phyloP scores from a whole-genome alignment of 2,888 invertebrate species.

The Criorhina ranunculi region DNA sequence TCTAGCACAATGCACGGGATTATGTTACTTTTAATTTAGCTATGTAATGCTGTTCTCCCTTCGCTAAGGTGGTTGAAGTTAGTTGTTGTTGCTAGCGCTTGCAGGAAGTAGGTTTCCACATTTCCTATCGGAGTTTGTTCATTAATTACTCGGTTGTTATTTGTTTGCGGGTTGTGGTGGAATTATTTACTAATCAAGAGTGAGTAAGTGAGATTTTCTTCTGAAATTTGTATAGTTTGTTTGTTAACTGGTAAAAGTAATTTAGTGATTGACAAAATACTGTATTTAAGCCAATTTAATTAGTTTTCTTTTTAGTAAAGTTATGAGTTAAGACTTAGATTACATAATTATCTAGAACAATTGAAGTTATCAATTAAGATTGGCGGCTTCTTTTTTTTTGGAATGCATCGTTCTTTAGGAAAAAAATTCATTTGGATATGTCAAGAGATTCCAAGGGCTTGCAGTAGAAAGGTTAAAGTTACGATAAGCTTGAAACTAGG shows the following conservation, averaged over 20 bases:
- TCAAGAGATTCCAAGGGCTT: no score
- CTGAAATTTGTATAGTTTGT: background rate
- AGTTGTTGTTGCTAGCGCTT: slow-evolving; percentile 55
- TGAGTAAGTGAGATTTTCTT: slow-evolving; percentile 63
- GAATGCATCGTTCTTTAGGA: no score
- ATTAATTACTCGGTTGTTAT: slow-evolving; percentile 69
- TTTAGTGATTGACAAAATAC: background rate
- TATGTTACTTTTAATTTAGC: slow-evolving; percentile 64
- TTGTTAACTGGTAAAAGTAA: slow-evolving; percentile 13
- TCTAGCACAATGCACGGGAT: slow-evolving; percentile 68
- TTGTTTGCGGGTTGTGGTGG: slow-evolving; percentile 45
- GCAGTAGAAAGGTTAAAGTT: no score
- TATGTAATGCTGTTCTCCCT: slow-evolving; percentile 45
- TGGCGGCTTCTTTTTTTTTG: no score
- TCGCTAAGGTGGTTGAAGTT: slow-evolving; percentile 58
- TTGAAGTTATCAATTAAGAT: no score
- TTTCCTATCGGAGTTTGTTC: slow-evolving; percentile 73
- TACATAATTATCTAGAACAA: background rate
- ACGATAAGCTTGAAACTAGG: no score
- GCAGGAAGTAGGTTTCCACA: slow-evolving; percentile 72
- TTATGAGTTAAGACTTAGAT: background rate
- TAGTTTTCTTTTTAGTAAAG: background rate
- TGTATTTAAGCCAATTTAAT: slow-evolving; percentile 16
- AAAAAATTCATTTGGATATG: no score
- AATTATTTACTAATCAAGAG: slow-evolving; percentile 62